These are phyloP conservation scores for Clytia hemisphaerica DNA, from an alignment of 30 jellyfish, hydroid and myxozoan genomes.

Conservation along the genomic window DNA sequence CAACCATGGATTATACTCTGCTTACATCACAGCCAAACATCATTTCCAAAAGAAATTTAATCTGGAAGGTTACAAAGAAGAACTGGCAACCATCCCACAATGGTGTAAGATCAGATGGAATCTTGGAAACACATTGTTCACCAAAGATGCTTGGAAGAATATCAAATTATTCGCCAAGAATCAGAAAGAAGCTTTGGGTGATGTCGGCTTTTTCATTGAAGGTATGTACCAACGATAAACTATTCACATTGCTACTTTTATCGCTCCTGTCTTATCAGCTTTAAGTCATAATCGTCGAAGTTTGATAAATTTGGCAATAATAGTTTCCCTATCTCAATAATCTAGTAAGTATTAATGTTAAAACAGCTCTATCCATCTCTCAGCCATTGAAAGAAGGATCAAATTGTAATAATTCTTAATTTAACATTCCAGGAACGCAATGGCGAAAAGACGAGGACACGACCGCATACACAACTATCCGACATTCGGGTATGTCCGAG, in stretches of 20 bases:
- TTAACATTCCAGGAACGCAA: too few species aligned
- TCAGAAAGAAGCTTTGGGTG: background rate
- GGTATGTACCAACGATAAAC: too few species aligned
- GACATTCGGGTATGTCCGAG: background rate
- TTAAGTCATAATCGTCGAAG: too few species aligned
- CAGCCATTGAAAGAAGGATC: too few species aligned
- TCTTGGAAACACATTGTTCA: background rate
- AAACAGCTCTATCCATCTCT: too few species aligned
- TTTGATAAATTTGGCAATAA: too few species aligned
- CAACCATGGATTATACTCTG: background rate
- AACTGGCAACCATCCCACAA: background rate
- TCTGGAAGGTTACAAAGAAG: background rate
- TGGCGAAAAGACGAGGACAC: background rate
- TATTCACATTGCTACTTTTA: too few species aligned
- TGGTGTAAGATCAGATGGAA: background rate
- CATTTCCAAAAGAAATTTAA: background rate
- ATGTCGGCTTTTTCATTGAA: background rate
- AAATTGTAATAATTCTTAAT: too few species aligned
- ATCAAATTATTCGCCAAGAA: background rate
- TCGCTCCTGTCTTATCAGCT: too few species aligned
- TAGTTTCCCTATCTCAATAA: too few species aligned
- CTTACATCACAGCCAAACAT: background rate
- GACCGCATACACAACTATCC: background rate
- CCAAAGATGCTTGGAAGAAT: background rate
- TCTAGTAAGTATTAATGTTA: too few species aligned